phyloP scores from a whole-genome alignment of 2,888 invertebrate species.

The Rhorus exstirpatorius region DNA sequence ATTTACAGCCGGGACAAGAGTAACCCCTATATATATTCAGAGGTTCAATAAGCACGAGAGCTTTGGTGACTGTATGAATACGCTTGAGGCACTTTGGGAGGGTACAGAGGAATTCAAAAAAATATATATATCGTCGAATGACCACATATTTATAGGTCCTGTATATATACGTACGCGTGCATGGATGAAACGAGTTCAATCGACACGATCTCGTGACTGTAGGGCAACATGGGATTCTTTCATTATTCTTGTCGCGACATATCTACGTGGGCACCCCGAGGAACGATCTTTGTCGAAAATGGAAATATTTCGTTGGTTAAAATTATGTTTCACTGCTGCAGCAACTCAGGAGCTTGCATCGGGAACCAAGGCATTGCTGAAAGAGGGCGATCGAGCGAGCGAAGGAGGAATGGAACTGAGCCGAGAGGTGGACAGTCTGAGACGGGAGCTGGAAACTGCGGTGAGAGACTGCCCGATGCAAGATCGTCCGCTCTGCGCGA shows the following conservation, averaged over 20 bases:
- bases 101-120: too few species aligned
- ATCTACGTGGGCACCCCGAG: not conserved
- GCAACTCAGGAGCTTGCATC: conserved; percentile 88
- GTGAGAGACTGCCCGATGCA: conserved; percentile 90
- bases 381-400: conserved; percentile 88
- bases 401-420: conserved; percentile 87
- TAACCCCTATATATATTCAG: not conserved
- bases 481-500: conserved; percentile 92
- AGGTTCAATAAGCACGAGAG: not conserved
- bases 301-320: conserved; percentile 49
- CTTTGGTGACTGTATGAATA: too few species aligned
- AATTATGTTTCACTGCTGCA: conserved; percentile 80
- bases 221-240: conserved; percentile 6
- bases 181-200: too few species aligned
- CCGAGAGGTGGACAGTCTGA: conserved; percentile 88
- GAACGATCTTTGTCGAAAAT: conserved; percentile 59
- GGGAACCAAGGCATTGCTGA: conserved; percentile 88
- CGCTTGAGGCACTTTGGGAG: too few species aligned
- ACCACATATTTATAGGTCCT: too few species aligned
- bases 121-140: too few species aligned
- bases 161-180: too few species aligned
- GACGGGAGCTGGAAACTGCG: conserved; percentile 88
- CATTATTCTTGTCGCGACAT: conserved; percentile 33
- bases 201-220: conserved; percentile 18
- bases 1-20: conserved; percentile 13